A percentile compares a stretch with the other conserved stretches of the same genome.
Conservation (phyloP, 2,888 invertebrate genomes). For the Clivina fossor region DNA sequence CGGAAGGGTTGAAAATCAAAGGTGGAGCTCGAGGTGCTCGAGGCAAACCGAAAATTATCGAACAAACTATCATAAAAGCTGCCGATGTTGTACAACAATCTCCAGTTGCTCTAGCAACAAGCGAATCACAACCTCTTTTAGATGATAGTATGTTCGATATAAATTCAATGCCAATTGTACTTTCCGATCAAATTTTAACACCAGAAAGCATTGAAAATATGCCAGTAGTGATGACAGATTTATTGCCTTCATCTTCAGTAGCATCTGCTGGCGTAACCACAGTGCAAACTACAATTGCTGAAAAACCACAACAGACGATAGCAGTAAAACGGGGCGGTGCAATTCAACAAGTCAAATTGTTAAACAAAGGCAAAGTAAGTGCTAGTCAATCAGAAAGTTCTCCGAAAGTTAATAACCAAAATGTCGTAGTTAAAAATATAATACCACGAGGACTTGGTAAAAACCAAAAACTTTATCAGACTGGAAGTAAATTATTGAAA, state of each 20-base stretch:
- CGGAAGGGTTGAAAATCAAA: conserved; percentile 30
- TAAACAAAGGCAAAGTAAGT: conserved; percentile 40
- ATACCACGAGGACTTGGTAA: conserved; percentile 25
- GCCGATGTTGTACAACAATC: conserved; percentile 50
- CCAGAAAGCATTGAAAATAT: conserved; percentile 69
- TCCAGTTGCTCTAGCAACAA: conserved; percentile 36
- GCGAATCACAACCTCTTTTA: conserved; percentile 37
- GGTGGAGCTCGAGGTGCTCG: conserved; percentile 33
- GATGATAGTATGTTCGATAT: conserved; percentile 67
- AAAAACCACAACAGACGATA: conserved; percentile 37
- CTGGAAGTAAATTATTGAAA: conserved; percentile 42
- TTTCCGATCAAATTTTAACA: conserved; percentile 69
- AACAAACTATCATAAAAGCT: conserved; percentile 53
- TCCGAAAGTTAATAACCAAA: conserved; percentile 37
- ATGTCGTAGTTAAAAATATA: conserved; percentile 27
- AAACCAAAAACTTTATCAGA: conserved; percentile 41
- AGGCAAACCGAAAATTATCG: conserved; percentile 51
- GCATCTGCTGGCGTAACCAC: conserved; percentile 27
- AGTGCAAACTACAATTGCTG: conserved; percentile 25
- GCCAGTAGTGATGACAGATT: conserved; percentile 60
- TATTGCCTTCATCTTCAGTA: conserved; percentile 34
- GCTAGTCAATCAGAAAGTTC: conserved; percentile 33
- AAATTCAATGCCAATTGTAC: conserved; percentile 74
- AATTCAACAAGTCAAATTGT: conserved; percentile 36
- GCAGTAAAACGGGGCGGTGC: conserved; percentile 16